Base-by-base conservation (phyloP, 2,888 invertebrate species). In the Oscheius sp. region DNA sequence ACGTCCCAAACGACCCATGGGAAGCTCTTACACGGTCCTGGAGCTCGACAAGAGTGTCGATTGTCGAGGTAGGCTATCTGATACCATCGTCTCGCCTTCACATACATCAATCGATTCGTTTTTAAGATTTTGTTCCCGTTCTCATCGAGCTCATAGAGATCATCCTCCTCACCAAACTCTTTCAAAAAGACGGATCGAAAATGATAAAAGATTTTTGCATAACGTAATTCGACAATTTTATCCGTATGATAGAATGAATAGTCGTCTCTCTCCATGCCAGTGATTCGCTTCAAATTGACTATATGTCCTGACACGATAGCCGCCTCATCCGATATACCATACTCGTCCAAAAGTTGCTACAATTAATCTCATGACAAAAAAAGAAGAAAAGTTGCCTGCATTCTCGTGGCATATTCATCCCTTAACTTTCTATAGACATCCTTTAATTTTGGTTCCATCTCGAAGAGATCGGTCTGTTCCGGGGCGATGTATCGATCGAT, bases 201-300 rank as follows among this genome's bases (percentile, higher is more conserved):
- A 17, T 73, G 50, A 24, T 51, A 22, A 38, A 62, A 79, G 30
- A 83, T 68, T 54, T 75, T 75, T 30, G 72, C 72, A 44, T 79
- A 80, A 9, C 82, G 74, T 49, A 81, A 68, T 50, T 82, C 81
- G 14, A 83, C 81, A 26, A 84, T 72, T 41, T 79, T 77, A 50
- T 84, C 84, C 28, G 84, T 82, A 56, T 82, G 82, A 69, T 80
- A 84, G 73, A 81, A 83, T n/a, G 77, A 74, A 64, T 78, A 82
- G 64, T 82, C 80, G 56, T 80, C 78, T 32, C 68, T 57, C 51
- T 82, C 80, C 81, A 80, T 80, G 41, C 73, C 77, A 4, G 77
- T 75, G 5, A 82, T 56, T 26, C 83, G 57, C 30, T 59, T 64
- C 26, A 74, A 38, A 14, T 61, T 51, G 32, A 68, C 38, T 28